Evolutionary conservation across 1,140 invertebrate genomes (phyloP).

Genomic region (Sinella curviseta): DNA sequence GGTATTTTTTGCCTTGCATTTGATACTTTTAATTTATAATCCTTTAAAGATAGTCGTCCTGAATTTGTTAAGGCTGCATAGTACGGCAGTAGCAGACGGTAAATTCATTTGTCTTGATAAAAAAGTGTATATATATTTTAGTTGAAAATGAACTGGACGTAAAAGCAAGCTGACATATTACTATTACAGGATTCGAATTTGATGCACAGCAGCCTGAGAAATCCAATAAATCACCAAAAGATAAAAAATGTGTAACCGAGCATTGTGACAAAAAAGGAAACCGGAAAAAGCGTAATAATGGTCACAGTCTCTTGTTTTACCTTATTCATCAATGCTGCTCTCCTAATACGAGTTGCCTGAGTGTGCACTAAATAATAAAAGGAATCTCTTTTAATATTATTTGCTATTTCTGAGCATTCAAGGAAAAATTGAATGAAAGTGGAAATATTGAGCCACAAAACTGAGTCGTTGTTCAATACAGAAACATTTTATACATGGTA

Average conservation of each 20-base stretch:
- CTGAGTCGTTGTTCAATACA: neutral
- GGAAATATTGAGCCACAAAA: neutral
- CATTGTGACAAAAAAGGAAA: neutral
- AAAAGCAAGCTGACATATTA: too few species aligned
- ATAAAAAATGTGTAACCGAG: neutral
- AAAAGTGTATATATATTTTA: too few species aligned
- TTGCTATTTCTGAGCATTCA: neutral
- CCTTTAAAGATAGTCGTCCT: too few species aligned
- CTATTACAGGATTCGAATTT: too few species aligned
- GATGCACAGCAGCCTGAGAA: neutral
- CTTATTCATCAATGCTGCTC: neutral
- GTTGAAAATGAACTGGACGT: too few species aligned
- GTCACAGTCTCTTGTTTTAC: constrained; percentile 10
- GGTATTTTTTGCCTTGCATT: too few species aligned
- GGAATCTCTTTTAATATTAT: neutral
- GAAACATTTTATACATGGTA: neutral
- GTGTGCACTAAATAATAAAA: too few species aligned
- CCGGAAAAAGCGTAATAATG: neutral
- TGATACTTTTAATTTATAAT: too few species aligned
- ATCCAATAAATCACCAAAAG: neutral
- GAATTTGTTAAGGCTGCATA: too few species aligned
- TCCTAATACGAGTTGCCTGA: neutral
- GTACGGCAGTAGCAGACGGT: too few species aligned
- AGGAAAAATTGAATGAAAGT: constrained; percentile 7
- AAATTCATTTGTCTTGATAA: too few species aligned